Conservation (phyloP, 2,888 invertebrate genomes). For the Cephus rjabovi region DNA sequence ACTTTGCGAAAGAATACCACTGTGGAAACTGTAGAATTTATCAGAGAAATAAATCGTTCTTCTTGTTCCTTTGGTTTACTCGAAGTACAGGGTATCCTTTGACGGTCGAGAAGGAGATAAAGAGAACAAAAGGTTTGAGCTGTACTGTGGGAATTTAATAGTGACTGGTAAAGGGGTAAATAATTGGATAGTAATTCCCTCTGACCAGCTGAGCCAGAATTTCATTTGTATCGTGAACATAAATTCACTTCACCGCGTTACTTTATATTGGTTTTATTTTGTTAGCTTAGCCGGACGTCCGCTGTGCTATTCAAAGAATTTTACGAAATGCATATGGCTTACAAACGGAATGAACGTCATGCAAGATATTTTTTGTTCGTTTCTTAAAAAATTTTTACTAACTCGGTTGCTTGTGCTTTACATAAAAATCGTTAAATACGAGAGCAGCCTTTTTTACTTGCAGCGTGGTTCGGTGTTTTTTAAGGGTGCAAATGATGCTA, state of each 20-base stretch:
- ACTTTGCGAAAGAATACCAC: background rate
- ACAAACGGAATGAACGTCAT: conserved; percentile 13
- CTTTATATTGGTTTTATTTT: conserved; percentile 19
- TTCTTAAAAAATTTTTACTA: background rate
- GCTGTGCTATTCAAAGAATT: conserved; percentile 29
- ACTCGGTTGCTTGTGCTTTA: background rate
- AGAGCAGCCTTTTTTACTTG: background rate
- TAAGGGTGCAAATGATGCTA: background rate
- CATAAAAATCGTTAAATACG: background rate
- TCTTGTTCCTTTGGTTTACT: background rate
- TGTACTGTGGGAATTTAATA: background rate
- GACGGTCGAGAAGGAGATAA: background rate
- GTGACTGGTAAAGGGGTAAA: background rate
- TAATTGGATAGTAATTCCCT: background rate
- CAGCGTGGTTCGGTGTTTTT: background rate
- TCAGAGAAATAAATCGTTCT: background rate
- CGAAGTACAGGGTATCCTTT: background rate
- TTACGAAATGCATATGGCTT: conserved; percentile 33
- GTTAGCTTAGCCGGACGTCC: conserved; percentile 30
- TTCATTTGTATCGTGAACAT: background rate
- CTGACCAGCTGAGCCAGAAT: background rate
- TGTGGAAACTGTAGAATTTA: background rate
- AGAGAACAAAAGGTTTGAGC: background rate
- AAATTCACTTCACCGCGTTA: background rate
- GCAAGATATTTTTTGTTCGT: background rate